Evolutionary conservation across 37 sponge, comb jelly and placozoan genomes (phyloP), one percentile per base, ranked within the genome.

Genomic region (Chondrilla cf. caribensis): DNA sequence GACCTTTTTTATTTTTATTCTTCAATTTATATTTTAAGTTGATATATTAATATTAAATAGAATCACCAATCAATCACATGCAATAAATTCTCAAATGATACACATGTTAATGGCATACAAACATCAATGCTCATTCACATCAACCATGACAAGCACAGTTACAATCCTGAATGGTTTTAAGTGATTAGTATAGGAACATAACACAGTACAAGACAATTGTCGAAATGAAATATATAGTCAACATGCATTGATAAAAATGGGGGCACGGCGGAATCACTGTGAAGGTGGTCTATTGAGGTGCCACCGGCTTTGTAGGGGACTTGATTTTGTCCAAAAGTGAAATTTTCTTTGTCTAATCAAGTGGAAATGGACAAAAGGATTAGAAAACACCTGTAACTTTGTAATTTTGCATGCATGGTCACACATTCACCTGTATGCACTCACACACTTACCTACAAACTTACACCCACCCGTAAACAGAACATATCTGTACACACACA

Each of bases 151-250:
- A 22, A 19, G 33, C 9, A 51, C 6, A 87, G 92, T 91, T 76
- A 96, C 97, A 96, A 89, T 64, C 88, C 95, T 24, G 95, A 97
- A 67, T 92, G 91, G 55, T 93, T 92, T 84, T 97, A 94, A 18
- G 83, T 58, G n/a, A 97, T 93, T 54, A 97, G 78, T 78, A 91
- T 91, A 4, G 97, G 97, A 19, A 87, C 95, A 22, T 77, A 91
- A 22, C 92, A 87, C n/a, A 89, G 82, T 17, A 81, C 97, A 0
- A 97, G 42, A 55, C 97, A 97, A 79, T 97, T 97, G 58, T 86
- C 88, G 26, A 47, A 47, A 47, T 47, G 51, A 11, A 11, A 11
- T 6, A 47, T 11, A 47, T 11, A 47, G 11, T 47, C 51, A 47
- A 6, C 51, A 47, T 47, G 51, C 51, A 47, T 47, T 14, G 9